These are phyloP conservation scores for Dryobotodes eremita DNA, from an alignment of 2,888 invertebrate species.

Conservation along the genomic window DNA sequence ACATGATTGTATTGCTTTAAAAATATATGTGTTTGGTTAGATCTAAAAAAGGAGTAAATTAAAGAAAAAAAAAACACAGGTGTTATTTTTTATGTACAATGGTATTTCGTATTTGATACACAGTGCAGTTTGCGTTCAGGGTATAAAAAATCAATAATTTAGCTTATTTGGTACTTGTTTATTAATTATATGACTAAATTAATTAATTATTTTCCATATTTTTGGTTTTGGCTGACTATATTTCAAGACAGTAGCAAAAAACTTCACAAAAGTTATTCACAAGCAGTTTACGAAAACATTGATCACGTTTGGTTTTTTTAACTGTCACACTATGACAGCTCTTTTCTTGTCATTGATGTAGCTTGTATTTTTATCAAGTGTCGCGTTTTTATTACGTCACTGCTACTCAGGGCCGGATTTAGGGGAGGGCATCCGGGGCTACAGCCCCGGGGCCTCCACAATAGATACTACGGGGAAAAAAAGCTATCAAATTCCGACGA, in stretches of 20 bases:
- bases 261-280: not conserved
- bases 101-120: not conserved
- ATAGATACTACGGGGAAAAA: no score
- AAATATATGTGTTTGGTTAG: not conserved
- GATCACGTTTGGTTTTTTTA: not conserved
- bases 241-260: not conserved
- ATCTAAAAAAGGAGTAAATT: not conserved
- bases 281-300: not conserved
- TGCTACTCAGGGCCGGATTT: no score
- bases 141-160: not conserved
- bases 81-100: not conserved
- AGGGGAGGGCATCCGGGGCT: no score
- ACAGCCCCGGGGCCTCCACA: no score
- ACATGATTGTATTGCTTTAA: no score
- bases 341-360: not conserved
- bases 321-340: not conserved
- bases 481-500: no score
- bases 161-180: no score
- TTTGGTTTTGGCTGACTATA: not conserved
- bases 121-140: not conserved
- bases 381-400: not conserved
- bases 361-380: not conserved
- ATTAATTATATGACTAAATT: not conserved
- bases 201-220: not conserved
- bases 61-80: not conserved